These are phyloP conservation scores for Xenus cinereus DNA, from an alignment of 2,113 vertebrate genomes.

Conservation along the genomic window DNA sequence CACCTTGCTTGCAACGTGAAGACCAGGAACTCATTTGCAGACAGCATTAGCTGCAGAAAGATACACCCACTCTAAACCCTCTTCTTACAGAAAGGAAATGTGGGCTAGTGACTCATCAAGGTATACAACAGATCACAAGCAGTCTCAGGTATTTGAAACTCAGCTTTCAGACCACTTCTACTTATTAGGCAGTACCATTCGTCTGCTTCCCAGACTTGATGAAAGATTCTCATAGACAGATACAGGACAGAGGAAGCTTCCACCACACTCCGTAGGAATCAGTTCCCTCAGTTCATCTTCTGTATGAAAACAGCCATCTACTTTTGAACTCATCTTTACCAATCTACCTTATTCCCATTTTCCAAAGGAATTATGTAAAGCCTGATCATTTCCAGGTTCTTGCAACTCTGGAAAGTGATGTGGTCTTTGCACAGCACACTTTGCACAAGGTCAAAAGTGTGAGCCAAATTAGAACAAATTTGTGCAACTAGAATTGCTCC, in stretches of 20 bases:
- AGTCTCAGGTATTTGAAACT: background rate
- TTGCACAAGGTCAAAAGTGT: background rate
- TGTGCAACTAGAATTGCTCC: background rate
- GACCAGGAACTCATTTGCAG: background rate
- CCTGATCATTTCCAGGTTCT: background rate
- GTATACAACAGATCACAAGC: background rate
- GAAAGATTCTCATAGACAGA: background rate
- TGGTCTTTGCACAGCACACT: background rate
- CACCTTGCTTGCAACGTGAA: background rate
- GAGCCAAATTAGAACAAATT: background rate
- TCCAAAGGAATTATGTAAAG: background rate
- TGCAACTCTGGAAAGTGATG: background rate
- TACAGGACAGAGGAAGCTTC: background rate
- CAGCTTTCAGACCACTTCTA: background rate
- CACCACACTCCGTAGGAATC: background rate
- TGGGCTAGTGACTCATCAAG: background rate
- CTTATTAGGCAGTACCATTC: background rate
- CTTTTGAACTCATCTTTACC: background rate
- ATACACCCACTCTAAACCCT: background rate
- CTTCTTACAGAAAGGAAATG: background rate
- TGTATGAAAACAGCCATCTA: background rate
- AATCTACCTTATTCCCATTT: background rate
- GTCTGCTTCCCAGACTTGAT: background rate
- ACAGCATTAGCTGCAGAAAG: background rate
- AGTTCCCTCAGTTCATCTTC: background rate